Evolutionary conservation across 2,113 vertebrate species (phyloP).

Genomic region (Mellivora capensis): DNA sequence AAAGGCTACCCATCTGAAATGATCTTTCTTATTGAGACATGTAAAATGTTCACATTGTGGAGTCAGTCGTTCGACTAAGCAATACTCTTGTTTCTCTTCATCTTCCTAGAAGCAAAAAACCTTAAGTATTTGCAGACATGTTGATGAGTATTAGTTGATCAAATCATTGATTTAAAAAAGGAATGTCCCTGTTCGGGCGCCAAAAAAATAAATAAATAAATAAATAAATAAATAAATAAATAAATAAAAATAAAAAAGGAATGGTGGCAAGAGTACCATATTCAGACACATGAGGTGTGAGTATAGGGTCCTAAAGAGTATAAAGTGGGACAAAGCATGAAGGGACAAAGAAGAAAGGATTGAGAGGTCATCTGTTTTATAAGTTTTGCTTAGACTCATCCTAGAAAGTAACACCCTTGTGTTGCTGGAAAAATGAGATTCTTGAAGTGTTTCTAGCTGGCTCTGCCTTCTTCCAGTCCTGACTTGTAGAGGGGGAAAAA

Average conservation of each 20-base stretch:
- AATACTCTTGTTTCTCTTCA: neutral
- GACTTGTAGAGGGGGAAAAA: neutral
- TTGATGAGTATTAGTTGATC: neutral
- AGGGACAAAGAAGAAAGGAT: neutral
- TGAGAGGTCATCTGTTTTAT: neutral
- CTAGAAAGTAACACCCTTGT: neutral
- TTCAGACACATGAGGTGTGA: neutral
- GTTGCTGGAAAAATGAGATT: neutral
- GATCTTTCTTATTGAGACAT: neutral
- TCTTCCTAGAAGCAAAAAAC: neutral
- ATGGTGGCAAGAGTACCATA: neutral
- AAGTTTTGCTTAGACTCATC: neutral
- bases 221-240: no score
- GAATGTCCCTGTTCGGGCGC: no score
- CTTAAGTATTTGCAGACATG: neutral
- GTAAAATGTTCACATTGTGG: neutral
- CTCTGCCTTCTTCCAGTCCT: neutral
- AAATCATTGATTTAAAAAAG: neutral
- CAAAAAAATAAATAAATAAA: no score
- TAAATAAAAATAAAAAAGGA: constrained; percentile 10
- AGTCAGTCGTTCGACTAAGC: neutral
- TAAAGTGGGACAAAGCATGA: neutral
- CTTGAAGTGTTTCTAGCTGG: neutral
- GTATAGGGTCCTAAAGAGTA: neutral
- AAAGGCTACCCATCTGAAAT: neutral